Conservation (phyloP, 2,113 vertebrate genomes). For the Heterotilapia buettikoferi region DNA sequence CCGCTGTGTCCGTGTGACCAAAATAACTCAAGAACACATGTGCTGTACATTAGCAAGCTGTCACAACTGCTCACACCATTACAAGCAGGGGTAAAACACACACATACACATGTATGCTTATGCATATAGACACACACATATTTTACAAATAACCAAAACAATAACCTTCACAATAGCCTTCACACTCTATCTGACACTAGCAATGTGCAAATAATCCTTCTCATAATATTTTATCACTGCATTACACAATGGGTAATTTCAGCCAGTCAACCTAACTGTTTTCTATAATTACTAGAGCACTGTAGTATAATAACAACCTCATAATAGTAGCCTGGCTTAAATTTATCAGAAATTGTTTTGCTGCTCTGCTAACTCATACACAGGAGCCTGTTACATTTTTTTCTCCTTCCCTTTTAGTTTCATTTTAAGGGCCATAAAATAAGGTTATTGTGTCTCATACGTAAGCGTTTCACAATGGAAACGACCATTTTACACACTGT, state of each 20-base stretch:
- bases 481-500: not conserved
- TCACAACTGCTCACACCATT: constrained; percentile 26
- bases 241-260: constrained; percentile 5
- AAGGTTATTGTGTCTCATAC: not conserved
- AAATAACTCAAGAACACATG: constrained; percentile 39
- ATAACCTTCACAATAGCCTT: not conserved
- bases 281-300: constrained; percentile 14
- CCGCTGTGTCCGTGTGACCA: not conserved
- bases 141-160: constrained; percentile 6
- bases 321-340: not conserved
- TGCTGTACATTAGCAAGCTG: constrained; percentile 40
- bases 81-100: not conserved
- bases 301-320: not conserved
- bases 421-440: not conserved
- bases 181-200: constrained; percentile 9
- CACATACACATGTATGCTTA: not conserved
- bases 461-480: not conserved
- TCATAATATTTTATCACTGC: not conserved
- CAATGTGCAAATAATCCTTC: not conserved
- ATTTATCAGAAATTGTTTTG: not conserved
- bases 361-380: not conserved
- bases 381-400: not conserved
- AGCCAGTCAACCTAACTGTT: not conserved
- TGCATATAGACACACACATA: not conserved
- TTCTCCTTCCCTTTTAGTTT: not conserved